Evolutionary conservation across 2,888 invertebrate species (phyloP), one percentile per base, ranked within the genome.

Genomic region (Diloba caeruleocephala): DNA sequence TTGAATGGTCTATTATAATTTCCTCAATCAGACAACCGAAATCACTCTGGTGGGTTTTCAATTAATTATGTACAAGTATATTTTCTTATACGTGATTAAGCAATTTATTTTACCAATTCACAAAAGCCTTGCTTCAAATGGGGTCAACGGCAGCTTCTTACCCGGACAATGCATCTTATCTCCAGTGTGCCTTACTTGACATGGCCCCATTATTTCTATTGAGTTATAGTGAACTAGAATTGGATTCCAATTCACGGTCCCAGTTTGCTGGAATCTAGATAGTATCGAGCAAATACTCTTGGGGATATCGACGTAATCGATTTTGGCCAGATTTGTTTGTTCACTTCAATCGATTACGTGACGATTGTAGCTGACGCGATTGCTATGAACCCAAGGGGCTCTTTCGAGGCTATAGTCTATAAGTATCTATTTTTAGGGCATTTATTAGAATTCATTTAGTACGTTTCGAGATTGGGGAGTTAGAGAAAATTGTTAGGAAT

Each of bases 291-390:
- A 74, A 78, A 76, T 62, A 76, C 69, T 66, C 75, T 56, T 31
- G 43, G 57, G 69, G 62, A 73, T 74, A 76, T 75, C 63, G 70
- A 58, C 57, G 57, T 74, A 76, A 81, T 82, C 79, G 76, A 82
- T 82, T 86, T 73, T 61, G 54, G 36, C 71, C 64, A 77, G 76
- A 84, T 83, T 82, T 84, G 79, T 82, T 84, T 81, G 82, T 79
- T 77, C 78, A 75, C 76, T 79, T 65, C 72, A 85, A 84, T 82
- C 82, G 84, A 84, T 86, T 87, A 81, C 85, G 71, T 71, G 71
- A 71, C 57, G 52, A 62, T 76, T 79, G 78, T 71, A 58, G 55
- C 33, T 21, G 28, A 38, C 37, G 34, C 54, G 38, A 71, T 70
- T 70, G 59, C 57, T 60, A 51, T 32, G 36, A 48, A 38, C 51